Conservation (phyloP, 2,797 vertebrate species). For the Lithobates pipiens region DNA sequence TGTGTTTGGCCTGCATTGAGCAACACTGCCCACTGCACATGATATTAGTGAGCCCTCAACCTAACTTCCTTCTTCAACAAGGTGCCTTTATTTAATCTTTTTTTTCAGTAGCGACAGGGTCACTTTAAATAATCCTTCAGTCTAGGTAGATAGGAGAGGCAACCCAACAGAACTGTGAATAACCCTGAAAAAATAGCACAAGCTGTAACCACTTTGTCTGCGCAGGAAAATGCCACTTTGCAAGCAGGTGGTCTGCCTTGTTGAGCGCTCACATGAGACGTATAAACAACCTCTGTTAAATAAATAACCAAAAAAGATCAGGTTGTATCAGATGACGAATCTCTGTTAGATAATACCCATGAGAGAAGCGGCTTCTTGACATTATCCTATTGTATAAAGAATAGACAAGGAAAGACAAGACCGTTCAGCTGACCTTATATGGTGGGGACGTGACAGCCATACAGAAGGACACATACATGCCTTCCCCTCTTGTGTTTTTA, state of each 20-base stretch:
- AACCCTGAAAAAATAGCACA: background rate
- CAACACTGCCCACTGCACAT: no score
- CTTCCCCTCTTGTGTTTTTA: background rate
- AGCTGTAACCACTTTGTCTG: background rate
- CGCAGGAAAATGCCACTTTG: background rate
- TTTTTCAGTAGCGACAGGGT: background rate
- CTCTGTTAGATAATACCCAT: slow-evolving; percentile 34
- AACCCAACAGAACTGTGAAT: slow-evolving; percentile 1
- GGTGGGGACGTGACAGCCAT: background rate
- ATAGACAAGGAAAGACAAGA: background rate
- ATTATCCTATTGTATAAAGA: slow-evolving; percentile 29
- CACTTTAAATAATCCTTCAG: background rate
- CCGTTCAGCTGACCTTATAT: slow-evolving; percentile 25
- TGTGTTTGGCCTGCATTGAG: no score
- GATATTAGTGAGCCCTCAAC: no score
- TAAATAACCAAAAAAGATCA: slow-evolving; percentile 49
- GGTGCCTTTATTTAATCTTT: background rate
- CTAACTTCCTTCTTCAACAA: no score
- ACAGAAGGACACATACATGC: background rate
- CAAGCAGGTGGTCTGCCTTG: slow-evolving; percentile 42
- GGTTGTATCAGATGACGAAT: slow-evolving; percentile 46
- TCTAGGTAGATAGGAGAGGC: background rate
- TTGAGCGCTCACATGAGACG: slow-evolving; percentile 32
- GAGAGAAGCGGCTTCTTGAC: slow-evolving; percentile 20
- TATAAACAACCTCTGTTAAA: slow-evolving; percentile 45